Percentiles rank a stretch among this genome's conserved stretches.
Conservation (phyloP, 2,113 vertebrate species). For the Monopterus albus region DNA sequence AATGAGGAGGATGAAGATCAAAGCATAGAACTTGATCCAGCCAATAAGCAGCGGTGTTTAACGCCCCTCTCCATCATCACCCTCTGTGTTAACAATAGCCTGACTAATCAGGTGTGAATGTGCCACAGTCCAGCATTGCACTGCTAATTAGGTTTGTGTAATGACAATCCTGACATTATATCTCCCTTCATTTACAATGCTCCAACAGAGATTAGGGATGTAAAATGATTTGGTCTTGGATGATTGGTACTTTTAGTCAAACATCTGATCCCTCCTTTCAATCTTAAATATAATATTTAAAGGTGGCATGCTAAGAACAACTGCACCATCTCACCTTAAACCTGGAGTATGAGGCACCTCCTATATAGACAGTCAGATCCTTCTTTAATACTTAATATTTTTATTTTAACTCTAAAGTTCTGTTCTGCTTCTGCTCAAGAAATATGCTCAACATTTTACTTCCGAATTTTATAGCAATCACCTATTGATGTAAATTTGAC, state of each 20-base stretch:
- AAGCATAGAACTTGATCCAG: constrained; percentile 63
- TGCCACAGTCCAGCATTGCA: constrained; percentile 31
- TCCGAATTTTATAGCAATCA: too few species aligned
- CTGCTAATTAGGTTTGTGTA: constrained; percentile 62
- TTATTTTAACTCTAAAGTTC: too few species aligned
- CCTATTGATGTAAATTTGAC: too few species aligned
- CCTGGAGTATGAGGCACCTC: too few species aligned
- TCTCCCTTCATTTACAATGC: constrained; percentile 19
- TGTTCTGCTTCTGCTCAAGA: too few species aligned
- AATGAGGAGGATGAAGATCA: constrained; percentile 73
- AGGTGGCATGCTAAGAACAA: too few species aligned
- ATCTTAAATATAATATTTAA: too few species aligned
- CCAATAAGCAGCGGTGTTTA: constrained; percentile 67
- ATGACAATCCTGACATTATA: constrained; percentile 34
- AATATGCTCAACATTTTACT: too few species aligned
- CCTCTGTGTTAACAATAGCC: constrained; percentile 51
- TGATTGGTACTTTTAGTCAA: neutral
- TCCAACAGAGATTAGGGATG: neutral
- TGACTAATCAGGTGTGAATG: constrained; percentile 73
- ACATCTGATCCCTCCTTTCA: neutral
- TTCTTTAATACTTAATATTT: too few species aligned
- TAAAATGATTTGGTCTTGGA: constrained; percentile 2
- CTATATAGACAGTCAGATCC: too few species aligned
- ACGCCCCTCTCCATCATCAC: constrained; percentile 64
- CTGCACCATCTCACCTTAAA: too few species aligned